phyloP scores from a whole-genome alignment of 2,888 invertebrate genomes.

The Pristionchus arcanus region DNA sequence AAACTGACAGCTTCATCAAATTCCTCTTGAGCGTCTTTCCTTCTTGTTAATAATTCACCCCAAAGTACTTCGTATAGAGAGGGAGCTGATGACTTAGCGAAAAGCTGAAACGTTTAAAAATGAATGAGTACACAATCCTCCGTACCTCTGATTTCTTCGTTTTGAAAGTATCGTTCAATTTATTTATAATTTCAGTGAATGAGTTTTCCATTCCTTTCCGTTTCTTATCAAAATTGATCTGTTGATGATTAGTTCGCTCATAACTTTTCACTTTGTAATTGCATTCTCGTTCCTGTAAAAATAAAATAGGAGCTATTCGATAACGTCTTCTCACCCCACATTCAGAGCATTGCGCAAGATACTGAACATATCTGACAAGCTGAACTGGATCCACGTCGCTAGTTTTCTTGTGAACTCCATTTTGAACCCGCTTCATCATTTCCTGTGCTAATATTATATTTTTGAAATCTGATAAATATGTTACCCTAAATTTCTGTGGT shows the following conservation, averaged over 20 bases:
- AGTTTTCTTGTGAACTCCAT: not conserved
- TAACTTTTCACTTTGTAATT: not conserved
- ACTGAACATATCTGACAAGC: slow-evolving; percentile 8
- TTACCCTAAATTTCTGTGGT: not conserved
- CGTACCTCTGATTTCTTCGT: not conserved
- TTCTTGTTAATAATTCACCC: not conserved
- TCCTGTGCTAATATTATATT: not conserved
- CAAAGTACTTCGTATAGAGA: not conserved
- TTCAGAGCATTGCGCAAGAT: not conserved
- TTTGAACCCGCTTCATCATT: not conserved
- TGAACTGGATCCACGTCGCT: not conserved
- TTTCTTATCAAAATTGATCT: slow-evolving; percentile 12
- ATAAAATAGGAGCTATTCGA: not conserved
- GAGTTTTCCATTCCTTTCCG: slow-evolving; percentile 21
- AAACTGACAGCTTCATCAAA: not conserved
- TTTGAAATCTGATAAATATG: not conserved
- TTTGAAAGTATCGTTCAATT: slow-evolving; percentile 1
- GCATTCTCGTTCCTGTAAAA: not conserved
- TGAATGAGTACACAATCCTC: no score
- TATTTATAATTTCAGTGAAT: not conserved
- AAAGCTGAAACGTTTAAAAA: not conserved
- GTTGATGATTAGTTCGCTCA: not conserved
- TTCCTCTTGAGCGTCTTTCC: not conserved
- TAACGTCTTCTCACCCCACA: not conserved
- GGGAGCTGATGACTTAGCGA: not conserved